phyloP scores from a whole-genome alignment of 2,888 invertebrate genomes.

The Tuta absoluta region DNA sequence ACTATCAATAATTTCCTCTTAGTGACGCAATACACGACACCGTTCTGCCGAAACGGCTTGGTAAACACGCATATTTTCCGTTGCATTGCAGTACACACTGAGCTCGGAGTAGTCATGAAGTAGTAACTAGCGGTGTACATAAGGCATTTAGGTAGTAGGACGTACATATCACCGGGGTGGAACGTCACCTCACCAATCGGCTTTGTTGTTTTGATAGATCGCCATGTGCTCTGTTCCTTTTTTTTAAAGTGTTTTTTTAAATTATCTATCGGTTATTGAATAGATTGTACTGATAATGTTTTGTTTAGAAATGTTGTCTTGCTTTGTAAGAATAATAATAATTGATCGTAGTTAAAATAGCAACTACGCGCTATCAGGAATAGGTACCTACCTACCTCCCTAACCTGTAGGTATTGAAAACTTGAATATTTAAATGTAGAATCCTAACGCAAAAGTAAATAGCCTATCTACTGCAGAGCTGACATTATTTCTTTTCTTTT shows the following conservation, averaged over 20 bases:
- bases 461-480: no score
- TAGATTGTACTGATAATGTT: constrained; percentile 33
- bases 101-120: constrained; percentile 81
- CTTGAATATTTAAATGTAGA: no score
- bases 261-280: constrained; percentile 46
- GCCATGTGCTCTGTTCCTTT: constrained; percentile 75
- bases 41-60: constrained; percentile 81
- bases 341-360: no score
- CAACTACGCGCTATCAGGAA: no score
- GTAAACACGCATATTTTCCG: constrained; percentile 82
- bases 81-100: constrained; percentile 82
- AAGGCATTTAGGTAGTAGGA: constrained; percentile 82
- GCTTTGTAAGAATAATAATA: background rate
- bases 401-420: no score
- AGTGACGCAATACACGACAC: constrained; percentile 81
- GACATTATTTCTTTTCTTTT: no score
- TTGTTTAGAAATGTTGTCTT: background rate
- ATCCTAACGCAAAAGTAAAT: no score
- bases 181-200: constrained; percentile 80
- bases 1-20: constrained; percentile 81
- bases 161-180: constrained; percentile 81
- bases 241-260: constrained; percentile 59
- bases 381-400: no score
- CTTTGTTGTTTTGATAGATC: constrained; percentile 81
- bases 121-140: constrained; percentile 81